These are phyloP conservation scores for Rallus limicola DNA, from an alignment of 2,113 vertebrate species.

Conservation along the genomic window DNA sequence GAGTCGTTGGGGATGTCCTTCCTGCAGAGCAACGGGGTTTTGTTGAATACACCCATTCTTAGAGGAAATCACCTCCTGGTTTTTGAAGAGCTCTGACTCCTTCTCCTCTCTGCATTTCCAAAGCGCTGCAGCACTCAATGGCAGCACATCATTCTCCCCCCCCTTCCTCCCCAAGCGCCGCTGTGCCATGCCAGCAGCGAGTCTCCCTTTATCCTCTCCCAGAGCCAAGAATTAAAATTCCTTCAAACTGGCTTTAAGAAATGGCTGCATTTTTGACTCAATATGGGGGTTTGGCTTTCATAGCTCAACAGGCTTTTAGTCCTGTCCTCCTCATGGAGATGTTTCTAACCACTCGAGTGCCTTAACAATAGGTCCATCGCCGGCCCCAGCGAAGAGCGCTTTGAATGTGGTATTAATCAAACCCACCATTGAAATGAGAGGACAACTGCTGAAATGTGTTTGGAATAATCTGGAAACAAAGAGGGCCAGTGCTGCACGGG, in stretches of 20 bases:
- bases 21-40: not conserved
- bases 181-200: accelerated
- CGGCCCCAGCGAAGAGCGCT: not conserved
- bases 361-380: not conserved
- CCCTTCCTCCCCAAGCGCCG: too few species aligned
- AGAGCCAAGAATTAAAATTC: slow-evolving; percentile 5
- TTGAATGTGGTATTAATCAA: slow-evolving; percentile 40
- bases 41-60: not conserved
- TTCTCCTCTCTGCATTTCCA: not conserved
- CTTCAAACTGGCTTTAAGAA: slow-evolving; percentile 19
- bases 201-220: not conserved
- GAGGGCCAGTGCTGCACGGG: not conserved
- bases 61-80: not conserved
- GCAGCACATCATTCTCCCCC: too few species aligned
- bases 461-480: slow-evolving; percentile 2
- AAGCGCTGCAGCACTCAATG: too few species aligned
- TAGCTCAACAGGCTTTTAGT: not conserved
- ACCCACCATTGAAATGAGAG: slow-evolving; percentile 2
- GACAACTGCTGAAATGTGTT: not conserved
- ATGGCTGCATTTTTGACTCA: not conserved
- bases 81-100: not conserved
- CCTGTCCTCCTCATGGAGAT: not conserved
- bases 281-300: slow-evolving; percentile 24
- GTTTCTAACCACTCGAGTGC: not conserved
- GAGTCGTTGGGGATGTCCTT: not conserved